phyloP scores from a whole-genome alignment of 2,888 invertebrate genomes.

The Siphlonurus alternatus region DNA sequence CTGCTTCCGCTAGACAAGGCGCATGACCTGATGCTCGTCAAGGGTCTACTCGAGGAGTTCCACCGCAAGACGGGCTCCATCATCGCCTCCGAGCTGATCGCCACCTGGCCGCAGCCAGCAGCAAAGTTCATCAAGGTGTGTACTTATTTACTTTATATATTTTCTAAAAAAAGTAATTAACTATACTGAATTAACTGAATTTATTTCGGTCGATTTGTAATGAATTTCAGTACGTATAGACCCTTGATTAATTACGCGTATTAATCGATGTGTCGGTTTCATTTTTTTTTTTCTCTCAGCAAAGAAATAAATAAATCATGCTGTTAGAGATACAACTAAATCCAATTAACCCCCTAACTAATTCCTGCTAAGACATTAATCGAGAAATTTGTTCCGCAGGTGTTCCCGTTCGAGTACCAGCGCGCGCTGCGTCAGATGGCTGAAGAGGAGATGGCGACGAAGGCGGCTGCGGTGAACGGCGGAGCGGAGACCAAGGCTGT shows the following conservation, averaged over 20 bases:
- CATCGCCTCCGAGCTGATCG: constrained; percentile 61
- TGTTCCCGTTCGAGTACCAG: constrained; percentile 95
- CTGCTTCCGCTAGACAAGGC: constrained; percentile 59
- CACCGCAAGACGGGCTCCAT: constrained; percentile 72
- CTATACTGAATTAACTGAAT: too few relatives aligned
- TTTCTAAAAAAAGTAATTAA: too few relatives aligned
- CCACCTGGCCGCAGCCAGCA: constrained; percentile 61
- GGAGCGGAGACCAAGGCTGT: constrained; percentile 15
- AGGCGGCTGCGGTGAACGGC: constrained; percentile 26
- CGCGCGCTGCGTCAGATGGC: constrained; percentile 60
- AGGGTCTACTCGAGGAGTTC: constrained; percentile 67
- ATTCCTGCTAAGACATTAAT: too few relatives aligned
- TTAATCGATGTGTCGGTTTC: too few relatives aligned
- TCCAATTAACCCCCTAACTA: too few relatives aligned
- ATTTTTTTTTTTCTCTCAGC: too few relatives aligned
- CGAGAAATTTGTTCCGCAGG: constrained; percentile 31
- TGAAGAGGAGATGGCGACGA: constrained; percentile 23
- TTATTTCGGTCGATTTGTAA: too few relatives aligned
- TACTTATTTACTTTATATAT: too few relatives aligned
- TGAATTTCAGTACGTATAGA: too few relatives aligned
- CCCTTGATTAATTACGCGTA: too few relatives aligned
- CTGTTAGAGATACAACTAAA: too few relatives aligned
- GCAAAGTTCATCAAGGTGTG: constrained; percentile 66
- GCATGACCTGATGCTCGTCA: constrained; percentile 63
- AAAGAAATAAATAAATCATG: too few relatives aligned